phyloP scores from a whole-genome alignment of 92 coral and sea anemone species.

The Palythoa heliodiscus region DNA sequence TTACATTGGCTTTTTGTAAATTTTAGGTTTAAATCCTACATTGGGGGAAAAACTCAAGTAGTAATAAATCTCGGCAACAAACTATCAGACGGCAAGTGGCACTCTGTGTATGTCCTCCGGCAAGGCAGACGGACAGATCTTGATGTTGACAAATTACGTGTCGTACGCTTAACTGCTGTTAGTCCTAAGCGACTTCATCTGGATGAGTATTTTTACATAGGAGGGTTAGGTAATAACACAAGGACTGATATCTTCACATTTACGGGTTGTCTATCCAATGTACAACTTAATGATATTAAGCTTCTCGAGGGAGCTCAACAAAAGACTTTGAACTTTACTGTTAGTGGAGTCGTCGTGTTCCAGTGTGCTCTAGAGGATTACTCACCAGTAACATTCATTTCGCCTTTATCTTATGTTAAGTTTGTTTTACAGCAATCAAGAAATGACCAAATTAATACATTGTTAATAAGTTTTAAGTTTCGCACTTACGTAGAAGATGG shows the following conservation, averaged over 20 bases:
- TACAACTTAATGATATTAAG: neutral
- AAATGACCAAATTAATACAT: neutral
- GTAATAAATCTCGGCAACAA: conserved; percentile 12
- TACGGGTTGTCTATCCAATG: conserved; percentile 44
- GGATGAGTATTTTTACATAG: conserved; percentile 25
- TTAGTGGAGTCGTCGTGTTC: conserved; percentile 31
- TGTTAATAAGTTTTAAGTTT: conserved; percentile 39
- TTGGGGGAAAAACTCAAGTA: conserved; percentile 25
- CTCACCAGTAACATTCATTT: conserved; percentile 31
- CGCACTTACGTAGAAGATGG: conserved; percentile 49
- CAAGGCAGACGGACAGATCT: conserved; percentile 44
- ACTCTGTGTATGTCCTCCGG: conserved; percentile 27
- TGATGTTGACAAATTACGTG: conserved; percentile 23
- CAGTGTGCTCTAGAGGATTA: conserved; percentile 13
- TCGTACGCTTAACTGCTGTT: conserved; percentile 16
- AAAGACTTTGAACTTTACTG: neutral
- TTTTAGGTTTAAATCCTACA: conserved; percentile 39
- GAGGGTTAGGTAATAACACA: conserved; percentile 31
- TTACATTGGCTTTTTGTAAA: neutral
- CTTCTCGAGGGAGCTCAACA: conserved; percentile 27
- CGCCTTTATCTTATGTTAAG: conserved; percentile 20
- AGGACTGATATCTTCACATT: neutral
- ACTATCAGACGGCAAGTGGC: conserved; percentile 53
- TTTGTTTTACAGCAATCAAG: neutral
- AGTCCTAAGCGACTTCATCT: conserved; percentile 17